Conservation (phyloP, 2,113 vertebrate genomes). For the Saccopteryx leptura region DNA sequence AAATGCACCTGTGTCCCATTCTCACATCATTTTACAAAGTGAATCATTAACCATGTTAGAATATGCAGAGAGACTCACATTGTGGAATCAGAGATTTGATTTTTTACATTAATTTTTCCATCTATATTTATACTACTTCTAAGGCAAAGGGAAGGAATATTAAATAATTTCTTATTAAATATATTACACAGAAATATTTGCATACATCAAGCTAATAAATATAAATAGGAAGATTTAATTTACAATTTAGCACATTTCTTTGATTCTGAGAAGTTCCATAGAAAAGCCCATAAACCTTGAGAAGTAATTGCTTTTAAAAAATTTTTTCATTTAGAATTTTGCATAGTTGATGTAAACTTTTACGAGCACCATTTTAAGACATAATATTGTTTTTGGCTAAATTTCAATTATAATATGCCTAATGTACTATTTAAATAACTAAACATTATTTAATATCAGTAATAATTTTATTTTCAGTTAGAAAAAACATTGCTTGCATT, state of each 20-base stretch:
- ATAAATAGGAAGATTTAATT: background rate
- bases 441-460: constrained; percentile 55
- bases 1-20: background rate
- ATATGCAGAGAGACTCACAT: background rate
- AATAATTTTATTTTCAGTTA: constrained; percentile 46
- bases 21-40: background rate
- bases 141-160: background rate
- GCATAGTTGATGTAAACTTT: background rate
- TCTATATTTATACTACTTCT: background rate
- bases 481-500: background rate
- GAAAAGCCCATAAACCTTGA: background rate
- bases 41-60: background rate
- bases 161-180: constrained; percentile 19
- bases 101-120: background rate
- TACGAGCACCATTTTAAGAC: background rate
- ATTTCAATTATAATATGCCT: constrained; percentile 35
- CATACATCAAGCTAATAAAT: background rate
- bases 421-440: background rate
- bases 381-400: background rate
- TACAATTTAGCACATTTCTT: background rate
- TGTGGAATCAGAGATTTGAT: background rate
- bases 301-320: constrained; percentile 30
- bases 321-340: background rate
- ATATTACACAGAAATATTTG: background rate
- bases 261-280: background rate